phyloP scores from a whole-genome alignment of 2,888 invertebrate species.

The Netelia virgata region DNA sequence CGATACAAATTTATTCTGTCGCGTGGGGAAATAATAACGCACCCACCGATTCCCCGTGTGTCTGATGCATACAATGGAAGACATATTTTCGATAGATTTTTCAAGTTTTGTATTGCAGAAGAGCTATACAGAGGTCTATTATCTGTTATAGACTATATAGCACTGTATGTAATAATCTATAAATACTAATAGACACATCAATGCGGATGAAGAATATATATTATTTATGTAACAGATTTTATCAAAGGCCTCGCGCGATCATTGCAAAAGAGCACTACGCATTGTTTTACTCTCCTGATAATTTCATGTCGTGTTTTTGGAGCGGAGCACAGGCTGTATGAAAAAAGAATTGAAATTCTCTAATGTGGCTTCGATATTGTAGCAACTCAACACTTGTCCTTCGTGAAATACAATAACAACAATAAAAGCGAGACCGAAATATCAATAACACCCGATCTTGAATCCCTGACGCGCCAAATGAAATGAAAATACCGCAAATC shows the following conservation, averaged over 20 bases:
- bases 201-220: neutral
- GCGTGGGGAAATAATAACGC: too few species aligned
- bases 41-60: too few species aligned
- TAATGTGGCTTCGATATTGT: neutral
- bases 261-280: neutral
- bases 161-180: neutral
- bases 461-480: neutral
- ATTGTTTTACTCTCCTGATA: neutral
- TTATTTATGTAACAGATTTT: slow-evolving; percentile 10
- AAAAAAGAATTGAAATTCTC: neutral
- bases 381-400: neutral
- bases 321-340: neutral
- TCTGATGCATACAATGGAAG: too few species aligned
- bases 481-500: neutral
- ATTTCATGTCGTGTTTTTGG: neutral
- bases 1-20: too few species aligned
- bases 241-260: neutral
- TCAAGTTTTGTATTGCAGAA: too few species aligned
- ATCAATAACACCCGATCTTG: neutral
- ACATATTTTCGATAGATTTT: too few species aligned
- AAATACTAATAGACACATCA: neutral
- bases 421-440: neutral
- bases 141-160: neutral
- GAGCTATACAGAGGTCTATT: too few species aligned
- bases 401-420: slow-evolving; percentile 1